Base-by-base conservation (phyloP, 2,888 invertebrate species). In the Alloplasta piceator region DNA sequence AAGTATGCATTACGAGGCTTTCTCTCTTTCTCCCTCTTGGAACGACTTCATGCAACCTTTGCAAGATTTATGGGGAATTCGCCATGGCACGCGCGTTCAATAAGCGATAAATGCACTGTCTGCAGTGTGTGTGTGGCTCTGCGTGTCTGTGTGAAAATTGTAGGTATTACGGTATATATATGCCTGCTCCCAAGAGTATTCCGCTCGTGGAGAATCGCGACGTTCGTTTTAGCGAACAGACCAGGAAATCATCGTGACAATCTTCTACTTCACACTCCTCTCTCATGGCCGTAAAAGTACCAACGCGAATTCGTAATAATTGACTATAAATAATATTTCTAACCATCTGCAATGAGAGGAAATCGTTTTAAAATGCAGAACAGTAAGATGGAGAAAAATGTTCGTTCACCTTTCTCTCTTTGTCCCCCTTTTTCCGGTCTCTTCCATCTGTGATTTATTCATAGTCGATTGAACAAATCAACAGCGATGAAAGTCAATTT, bases 31-130 rank as follows among this genome's bases (percentile, higher is more conserved):
- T 72, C 72, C 67, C 66, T 41, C 66, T 36, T 39, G 72, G 63
- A 78, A 78, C 78, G 78, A 78, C 80, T 80, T 80, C 72, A 63
- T 76, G 76, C 76, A 72, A 77, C 76, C 80, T 77, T 77, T 77
- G 50, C 68, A 80, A 80, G 76, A 80, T 80, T 80, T 80, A 80
- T 77, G 72, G 72, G 55, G 72, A 71, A 80, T 75, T 70, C 70
- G 71, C 75, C 61, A 48, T 52, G 71, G 80, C 80, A 80, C 80
- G 75, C 75, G 80, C 75, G 76, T 80, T 80, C 80, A 76, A 80
- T 80, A 80, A 80, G 70, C 75, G 75, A 71, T 80, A 80, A 80
- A 76, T 76, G 71, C 71, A 80, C 71, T 71, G 16, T 55, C 16
- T 55, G 6, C 16, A 7, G 12, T 52, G 50, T 60, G 38, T 38